Percentiles rank a stretch among this genome's conserved stretches.
These are phyloP conservation scores for Sebastes cheni DNA, from an alignment of 2,797 vertebrate species.

Conservation along the genomic window DNA sequence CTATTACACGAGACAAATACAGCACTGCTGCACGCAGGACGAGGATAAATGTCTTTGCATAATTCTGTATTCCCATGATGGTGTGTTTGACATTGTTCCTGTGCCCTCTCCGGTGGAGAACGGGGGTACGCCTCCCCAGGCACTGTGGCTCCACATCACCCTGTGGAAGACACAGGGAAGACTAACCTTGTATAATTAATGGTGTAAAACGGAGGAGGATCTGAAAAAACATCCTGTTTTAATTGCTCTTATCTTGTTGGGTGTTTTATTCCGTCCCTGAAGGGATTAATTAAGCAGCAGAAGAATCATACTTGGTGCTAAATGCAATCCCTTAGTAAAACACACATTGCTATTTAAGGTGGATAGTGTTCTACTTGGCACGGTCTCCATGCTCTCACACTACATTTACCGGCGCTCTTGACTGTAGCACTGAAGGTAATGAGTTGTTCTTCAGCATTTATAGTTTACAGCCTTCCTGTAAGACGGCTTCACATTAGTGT, in stretches of 20 bases:
- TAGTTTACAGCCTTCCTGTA: background rate
- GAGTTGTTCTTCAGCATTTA: constrained; percentile 5
- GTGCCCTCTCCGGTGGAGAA: constrained; percentile 63
- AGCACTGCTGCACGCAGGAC: constrained; percentile 19
- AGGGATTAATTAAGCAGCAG: constrained; percentile 69
- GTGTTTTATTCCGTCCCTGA: constrained; percentile 65
- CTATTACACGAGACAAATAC: constrained; percentile 14
- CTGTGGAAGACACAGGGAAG: constrained; percentile 56
- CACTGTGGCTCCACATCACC: constrained; percentile 45
- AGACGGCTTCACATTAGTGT: background rate
- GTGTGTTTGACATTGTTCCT: constrained; percentile 73
- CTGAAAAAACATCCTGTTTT: constrained; percentile 63
- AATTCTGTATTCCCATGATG: constrained; percentile 61
- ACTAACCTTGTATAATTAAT: constrained; percentile 78
- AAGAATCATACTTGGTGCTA: constrained; percentile 52
- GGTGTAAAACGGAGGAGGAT: constrained; percentile 63
- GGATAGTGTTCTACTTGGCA: constrained; percentile 26
- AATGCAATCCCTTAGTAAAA: constrained; percentile 69
- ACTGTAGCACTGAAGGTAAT: constrained; percentile 18
- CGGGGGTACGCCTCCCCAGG: constrained; percentile 47
- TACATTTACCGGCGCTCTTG: constrained; percentile 12
- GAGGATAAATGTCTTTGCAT: constrained; percentile 63
- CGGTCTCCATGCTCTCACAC: constrained; percentile 4
- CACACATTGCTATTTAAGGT: constrained; percentile 57
- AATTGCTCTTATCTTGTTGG: constrained; percentile 72